Percentiles rank a stretch among this genome's conserved stretches.
These are phyloP conservation scores for Reinhardtius hippoglossoides DNA, from an alignment of 2,113 vertebrate species.

Conservation along the genomic window DNA sequence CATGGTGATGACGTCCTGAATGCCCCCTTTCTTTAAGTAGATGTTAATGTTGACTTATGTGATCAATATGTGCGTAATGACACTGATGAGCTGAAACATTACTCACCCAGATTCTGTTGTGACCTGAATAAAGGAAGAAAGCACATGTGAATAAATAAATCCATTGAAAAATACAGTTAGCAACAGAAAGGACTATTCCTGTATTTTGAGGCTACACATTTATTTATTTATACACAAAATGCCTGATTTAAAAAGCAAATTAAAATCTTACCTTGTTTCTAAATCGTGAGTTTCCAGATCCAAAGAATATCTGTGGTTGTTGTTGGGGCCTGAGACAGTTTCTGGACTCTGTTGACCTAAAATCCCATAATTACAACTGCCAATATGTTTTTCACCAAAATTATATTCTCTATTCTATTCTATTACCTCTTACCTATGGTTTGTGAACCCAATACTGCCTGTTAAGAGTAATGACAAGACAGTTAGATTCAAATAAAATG, in stretches of 20 bases:
- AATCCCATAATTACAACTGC: constrained; percentile 1
- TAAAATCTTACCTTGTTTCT: constrained; percentile 43
- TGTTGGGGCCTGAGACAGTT: neutral
- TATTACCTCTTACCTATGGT: constrained; percentile 46
- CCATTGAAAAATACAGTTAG: neutral
- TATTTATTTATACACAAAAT: neutral
- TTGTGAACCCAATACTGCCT: constrained; percentile 39
- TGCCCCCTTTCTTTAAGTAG: constrained; percentile 45
- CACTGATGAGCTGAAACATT: too few relatives aligned
- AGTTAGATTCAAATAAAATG: neutral
- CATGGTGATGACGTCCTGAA: constrained; percentile 61
- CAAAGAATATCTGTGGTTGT: constrained; percentile 59
- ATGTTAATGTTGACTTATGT: neutral
- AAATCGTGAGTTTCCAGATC: constrained; percentile 70
- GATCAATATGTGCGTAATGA: neutral
- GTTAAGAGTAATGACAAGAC: constrained; percentile 3
- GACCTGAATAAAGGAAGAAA: too few relatives aligned
- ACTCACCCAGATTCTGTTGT: constrained; percentile 52
- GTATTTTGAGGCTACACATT: neutral
- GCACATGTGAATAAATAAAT: too few relatives aligned
- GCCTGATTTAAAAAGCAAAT: neutral
- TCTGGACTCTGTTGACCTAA: constrained; percentile 39
- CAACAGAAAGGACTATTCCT: neutral
- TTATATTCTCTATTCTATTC: neutral
- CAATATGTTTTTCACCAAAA: neutral